phyloP scores from a whole-genome alignment of 1,140 invertebrate species.

The Drosophila littoralis region DNA sequence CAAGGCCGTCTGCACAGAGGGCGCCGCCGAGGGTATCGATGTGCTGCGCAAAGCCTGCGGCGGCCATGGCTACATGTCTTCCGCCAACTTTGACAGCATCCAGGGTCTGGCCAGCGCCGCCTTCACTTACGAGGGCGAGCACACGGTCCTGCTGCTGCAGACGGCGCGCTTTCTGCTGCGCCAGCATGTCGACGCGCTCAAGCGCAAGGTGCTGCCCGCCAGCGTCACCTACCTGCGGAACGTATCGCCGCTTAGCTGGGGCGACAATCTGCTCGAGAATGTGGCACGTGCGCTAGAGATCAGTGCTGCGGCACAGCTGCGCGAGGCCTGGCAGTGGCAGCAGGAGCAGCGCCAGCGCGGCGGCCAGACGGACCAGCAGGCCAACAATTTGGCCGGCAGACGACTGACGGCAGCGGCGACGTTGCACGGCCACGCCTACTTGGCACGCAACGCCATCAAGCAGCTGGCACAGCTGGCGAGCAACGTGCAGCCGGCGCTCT shows the following conservation, averaged over 20 bases:
- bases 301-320: slow-evolving; percentile 88
- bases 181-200: slow-evolving; percentile 83
- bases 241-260: slow-evolving; percentile 47
- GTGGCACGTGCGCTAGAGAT: slow-evolving; percentile 61
- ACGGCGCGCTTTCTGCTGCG: slow-evolving; percentile 93
- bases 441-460: slow-evolving; percentile 87
- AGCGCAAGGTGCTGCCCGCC: slow-evolving; percentile 86
- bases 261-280: slow-evolving; percentile 39
- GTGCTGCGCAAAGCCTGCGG: slow-evolving; percentile 93
- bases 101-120: slow-evolving; percentile 92
- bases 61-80: slow-evolving; percentile 95
- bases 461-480: slow-evolving; percentile 79
- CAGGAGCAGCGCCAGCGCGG: slow-evolving; percentile 85
- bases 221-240: slow-evolving; percentile 83
- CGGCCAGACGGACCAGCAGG: slow-evolving; percentile 89
- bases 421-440: slow-evolving; percentile 90
- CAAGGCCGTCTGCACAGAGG: slow-evolving; percentile 93
- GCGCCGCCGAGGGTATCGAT: slow-evolving; percentile 90
- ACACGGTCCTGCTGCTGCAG: slow-evolving; percentile 95
- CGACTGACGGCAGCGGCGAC: slow-evolving; percentile 90
- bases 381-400: slow-evolving; percentile 93
- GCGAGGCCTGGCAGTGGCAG: slow-evolving; percentile 85
- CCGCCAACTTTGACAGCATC: slow-evolving; percentile 92
- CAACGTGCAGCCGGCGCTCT: slow-evolving; percentile 84
- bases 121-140: slow-evolving; percentile 98